Evolutionary conservation across 2,113 vertebrate species (phyloP).

Genomic region (Nesoenas mayeri): DNA sequence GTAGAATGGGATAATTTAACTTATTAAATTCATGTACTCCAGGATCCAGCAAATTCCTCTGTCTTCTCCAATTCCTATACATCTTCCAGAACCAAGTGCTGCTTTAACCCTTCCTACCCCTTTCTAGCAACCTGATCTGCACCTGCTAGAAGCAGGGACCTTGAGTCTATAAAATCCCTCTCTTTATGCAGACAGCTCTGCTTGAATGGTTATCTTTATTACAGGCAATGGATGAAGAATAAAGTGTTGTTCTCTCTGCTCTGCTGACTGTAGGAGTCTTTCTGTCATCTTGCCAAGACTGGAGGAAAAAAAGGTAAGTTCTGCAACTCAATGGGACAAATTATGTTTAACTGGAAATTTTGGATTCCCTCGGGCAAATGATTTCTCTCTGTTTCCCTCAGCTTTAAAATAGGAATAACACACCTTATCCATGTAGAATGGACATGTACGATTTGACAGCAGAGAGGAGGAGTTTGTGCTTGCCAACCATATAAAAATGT

Average conservation of each 20-base stretch:
- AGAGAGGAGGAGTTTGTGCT: background rate
- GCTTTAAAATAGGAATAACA: conserved; percentile 2
- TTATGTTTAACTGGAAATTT: conserved; percentile 4
- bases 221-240: background rate
- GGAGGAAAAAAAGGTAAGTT: background rate
- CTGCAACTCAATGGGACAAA: background rate
- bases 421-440: background rate
- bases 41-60: conserved; percentile 43
- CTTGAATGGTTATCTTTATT: conserved; percentile 31
- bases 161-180: background rate
- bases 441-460: background rate
- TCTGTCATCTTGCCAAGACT: conserved; percentile 9
- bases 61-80: conserved; percentile 41
- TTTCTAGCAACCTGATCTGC: background rate
- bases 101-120: conserved; percentile 17
- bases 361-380: background rate
- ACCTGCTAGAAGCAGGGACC: conserved; percentile 8
- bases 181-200: background rate
- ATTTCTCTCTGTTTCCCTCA: background rate
- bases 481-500: background rate
- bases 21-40: conserved; percentile 7
- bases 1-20: background rate
- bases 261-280: conserved; percentile 17
- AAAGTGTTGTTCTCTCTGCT: background rate
- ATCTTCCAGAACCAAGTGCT: conserved; percentile 26